Conservation (phyloP, 1,140 invertebrate species). For the Tetramorium parvispinum region DNA sequence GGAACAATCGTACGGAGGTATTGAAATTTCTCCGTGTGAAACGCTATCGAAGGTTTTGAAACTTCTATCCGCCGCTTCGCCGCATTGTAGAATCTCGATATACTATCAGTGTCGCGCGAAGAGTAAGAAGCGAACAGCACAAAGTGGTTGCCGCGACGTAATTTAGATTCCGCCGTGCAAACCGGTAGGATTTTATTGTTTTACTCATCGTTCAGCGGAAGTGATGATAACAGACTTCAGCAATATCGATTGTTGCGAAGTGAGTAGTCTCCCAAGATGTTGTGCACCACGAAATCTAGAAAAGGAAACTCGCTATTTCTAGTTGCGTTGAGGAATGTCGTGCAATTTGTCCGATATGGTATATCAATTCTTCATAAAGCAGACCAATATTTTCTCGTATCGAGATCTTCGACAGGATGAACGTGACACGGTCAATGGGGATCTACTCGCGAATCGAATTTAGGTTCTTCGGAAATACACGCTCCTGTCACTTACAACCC, state of each 20-base stretch:
- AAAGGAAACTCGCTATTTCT: neutral
- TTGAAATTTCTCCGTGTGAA: slow-evolving; percentile 32
- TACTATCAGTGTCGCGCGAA: slow-evolving; percentile 29
- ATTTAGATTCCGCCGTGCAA: slow-evolving; percentile 42
- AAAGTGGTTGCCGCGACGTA: slow-evolving; percentile 44
- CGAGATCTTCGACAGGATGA: neutral
- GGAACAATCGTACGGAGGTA: slow-evolving; percentile 19
- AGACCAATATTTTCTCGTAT: slow-evolving; percentile 11
- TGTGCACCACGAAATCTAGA: neutral
- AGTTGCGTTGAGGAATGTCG: neutral
- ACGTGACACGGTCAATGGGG: slow-evolving; percentile 16
- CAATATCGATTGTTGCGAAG: slow-evolving; percentile 17
- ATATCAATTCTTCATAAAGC: slow-evolving; percentile 12
- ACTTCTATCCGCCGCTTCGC: slow-evolving; percentile 29
- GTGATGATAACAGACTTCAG: slow-evolving; percentile 26
- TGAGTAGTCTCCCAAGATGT: slow-evolving; percentile 10
- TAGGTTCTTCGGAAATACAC: slow-evolving; percentile 36
- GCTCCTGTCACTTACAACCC: slow-evolving; percentile 22
- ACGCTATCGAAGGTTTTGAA: slow-evolving; percentile 39
- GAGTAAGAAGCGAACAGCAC: slow-evolving; percentile 42
- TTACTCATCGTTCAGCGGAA: slow-evolving; percentile 37
- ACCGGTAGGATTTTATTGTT: slow-evolving; percentile 60
- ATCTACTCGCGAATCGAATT: slow-evolving; percentile 32
- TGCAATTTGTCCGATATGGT: slow-evolving; percentile 12
- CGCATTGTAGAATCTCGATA: slow-evolving; percentile 42